phyloP scores from a whole-genome alignment of 1,140 invertebrate genomes.

The Halictus rubicundus region DNA sequence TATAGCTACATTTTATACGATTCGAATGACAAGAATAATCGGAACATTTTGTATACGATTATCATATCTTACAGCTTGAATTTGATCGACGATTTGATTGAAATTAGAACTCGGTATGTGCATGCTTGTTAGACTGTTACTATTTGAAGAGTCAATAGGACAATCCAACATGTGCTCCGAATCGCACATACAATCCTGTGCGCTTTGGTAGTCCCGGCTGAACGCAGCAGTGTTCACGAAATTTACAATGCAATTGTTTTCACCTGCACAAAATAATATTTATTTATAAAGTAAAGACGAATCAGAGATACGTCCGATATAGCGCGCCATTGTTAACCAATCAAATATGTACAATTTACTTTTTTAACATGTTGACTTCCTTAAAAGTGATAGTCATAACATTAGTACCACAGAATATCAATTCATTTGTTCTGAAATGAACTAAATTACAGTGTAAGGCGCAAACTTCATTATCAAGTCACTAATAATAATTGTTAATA shows the following conservation, averaged over 20 bases:
- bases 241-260: constrained; percentile 93
- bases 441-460: no score
- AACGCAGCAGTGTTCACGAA: constrained; percentile 98
- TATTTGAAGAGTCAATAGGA: constrained; percentile 77
- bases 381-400: no score
- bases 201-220: constrained; percentile 95
- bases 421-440: no score
- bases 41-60: neutral
- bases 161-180: constrained; percentile 99
- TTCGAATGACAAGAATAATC: neutral
- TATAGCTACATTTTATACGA: no score
- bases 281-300: neutral
- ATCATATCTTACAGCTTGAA: constrained; percentile 72
- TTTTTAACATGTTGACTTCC: no score
- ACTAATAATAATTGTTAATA: no score
- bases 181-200: constrained; percentile 98
- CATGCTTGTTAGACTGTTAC: constrained; percentile 72
- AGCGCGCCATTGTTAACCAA: no score
- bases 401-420: no score
- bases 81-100: constrained; percentile 81
- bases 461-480: no score
- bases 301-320: no score
- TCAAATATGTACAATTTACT: no score
- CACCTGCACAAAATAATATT: constrained; percentile 76
- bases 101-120: constrained; percentile 79